phyloP scores from a whole-genome alignment of 2,113 vertebrate species.

The Oreochromis spilurus region DNA sequence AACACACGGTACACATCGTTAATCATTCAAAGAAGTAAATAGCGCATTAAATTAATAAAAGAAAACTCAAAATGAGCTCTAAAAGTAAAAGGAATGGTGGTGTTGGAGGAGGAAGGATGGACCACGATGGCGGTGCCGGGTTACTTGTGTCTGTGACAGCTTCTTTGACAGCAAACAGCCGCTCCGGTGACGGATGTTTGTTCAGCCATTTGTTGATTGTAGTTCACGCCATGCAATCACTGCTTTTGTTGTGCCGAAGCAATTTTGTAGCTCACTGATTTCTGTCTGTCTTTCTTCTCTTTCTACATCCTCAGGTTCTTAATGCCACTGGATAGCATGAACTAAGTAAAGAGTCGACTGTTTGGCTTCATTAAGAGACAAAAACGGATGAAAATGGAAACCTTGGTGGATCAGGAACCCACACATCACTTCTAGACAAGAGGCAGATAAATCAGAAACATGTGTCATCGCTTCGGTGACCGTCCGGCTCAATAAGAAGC shows the following conservation, averaged over 20 bases:
- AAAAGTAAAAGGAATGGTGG: not conserved
- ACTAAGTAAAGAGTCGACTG: not conserved
- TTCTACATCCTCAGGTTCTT: not conserved
- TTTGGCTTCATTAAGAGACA: not conserved
- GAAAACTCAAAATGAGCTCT: not conserved
- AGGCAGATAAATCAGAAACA: not conserved
- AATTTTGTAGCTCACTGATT: not conserved
- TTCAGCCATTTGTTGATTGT: not conserved
- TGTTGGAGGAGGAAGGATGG: not conserved
- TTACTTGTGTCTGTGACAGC: conserved; percentile 5
- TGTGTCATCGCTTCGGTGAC: not conserved
- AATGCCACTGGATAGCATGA: not conserved
- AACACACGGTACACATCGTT: not conserved
- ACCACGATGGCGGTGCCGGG: not conserved
- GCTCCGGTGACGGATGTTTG: not conserved
- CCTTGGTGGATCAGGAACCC: not conserved
- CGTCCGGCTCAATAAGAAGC: not conserved
- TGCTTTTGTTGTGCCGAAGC: not conserved
- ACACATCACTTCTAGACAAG: not conserved
- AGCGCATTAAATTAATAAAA: not conserved
- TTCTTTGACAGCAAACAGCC: not conserved
- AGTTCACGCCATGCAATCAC: not conserved
- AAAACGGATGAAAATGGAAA: not conserved
- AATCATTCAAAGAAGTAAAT: not conserved
- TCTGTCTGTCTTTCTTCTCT: conserved; percentile 1